These are phyloP conservation scores for Protosalanx chinensis DNA, from an alignment of 2,797 vertebrate species.

Conservation along the genomic window DNA sequence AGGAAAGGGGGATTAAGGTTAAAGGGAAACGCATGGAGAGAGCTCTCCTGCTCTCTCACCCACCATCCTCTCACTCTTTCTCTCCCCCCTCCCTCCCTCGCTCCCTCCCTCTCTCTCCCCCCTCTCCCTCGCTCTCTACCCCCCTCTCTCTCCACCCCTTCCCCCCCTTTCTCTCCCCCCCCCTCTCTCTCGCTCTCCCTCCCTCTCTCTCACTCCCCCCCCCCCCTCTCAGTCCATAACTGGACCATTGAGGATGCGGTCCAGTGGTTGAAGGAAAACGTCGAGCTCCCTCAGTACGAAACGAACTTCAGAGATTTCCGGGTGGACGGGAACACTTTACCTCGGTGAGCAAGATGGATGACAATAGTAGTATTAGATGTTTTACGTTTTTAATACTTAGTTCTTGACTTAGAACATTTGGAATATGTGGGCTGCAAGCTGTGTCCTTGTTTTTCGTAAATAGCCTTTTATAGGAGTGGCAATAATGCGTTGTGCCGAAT, in stretches of 20 bases:
- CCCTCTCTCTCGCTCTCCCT: background rate
- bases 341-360: conserved; percentile 75
- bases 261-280: conserved; percentile 92
- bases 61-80: too few species aligned
- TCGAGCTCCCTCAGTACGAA: conserved; percentile 96
- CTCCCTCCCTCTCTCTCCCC: too few species aligned
- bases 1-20: background rate
- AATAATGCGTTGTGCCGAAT: too few species aligned
- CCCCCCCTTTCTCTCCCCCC: background rate
- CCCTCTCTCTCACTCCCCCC: background rate
- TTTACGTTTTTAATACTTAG: too few species aligned
- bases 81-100: too few species aligned
- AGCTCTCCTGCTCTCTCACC: background rate
- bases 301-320: conserved; percentile 91
- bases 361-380: background rate
- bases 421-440: too few species aligned
- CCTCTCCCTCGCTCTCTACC: too few species aligned
- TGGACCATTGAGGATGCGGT: conserved; percentile 91
- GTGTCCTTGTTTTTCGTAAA: too few species aligned
- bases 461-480: too few species aligned
- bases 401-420: too few species aligned
- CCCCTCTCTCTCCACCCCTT: too few species aligned
- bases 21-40: conserved; percentile 1
- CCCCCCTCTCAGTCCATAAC: conserved; percentile 85
- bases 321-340: conserved; percentile 92